Conservation (phyloP, 2,113 vertebrate species). For the Eretmochelys imbricata region DNA sequence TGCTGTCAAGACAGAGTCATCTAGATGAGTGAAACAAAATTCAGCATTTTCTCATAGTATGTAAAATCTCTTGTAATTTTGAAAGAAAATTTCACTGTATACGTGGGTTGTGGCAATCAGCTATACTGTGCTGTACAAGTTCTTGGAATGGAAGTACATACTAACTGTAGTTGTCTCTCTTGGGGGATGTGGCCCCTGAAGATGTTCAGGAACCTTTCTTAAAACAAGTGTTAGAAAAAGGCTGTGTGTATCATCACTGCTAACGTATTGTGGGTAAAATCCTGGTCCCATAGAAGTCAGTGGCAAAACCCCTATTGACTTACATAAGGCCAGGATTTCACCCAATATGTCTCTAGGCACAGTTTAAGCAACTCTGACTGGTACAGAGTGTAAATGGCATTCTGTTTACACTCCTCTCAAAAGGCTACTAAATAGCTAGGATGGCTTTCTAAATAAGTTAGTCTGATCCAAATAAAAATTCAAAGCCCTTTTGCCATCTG, state of each 20-base stretch:
- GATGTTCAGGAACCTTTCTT: not conserved
- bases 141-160: conserved; percentile 17
- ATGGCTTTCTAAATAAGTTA: not conserved
- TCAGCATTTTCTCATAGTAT: not conserved
- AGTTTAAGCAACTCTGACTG: not conserved
- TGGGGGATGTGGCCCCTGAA: accelerated
- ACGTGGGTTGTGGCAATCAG: conserved; percentile 62
- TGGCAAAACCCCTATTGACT: not conserved
- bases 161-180: conserved; percentile 26
- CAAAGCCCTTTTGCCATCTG: not conserved
- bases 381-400: not conserved
- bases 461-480: not conserved
- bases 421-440: not conserved
- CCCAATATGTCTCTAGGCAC: not conserved
- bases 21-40: conserved; percentile 21
- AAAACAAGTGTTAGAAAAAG: not conserved
- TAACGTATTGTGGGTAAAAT: not conserved
- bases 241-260: not conserved
- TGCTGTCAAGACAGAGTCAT: not conserved
- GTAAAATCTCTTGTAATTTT: not conserved
- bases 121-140: conserved; percentile 9
- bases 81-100: conserved; percentile 34
- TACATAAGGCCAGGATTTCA: not conserved
- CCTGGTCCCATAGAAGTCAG: not conserved
- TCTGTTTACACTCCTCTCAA: not conserved